Percentiles rank a stretch among this genome's conserved stretches.
Conservation (phyloP, 2,113 vertebrate species). For the Falco punctatus region DNA sequence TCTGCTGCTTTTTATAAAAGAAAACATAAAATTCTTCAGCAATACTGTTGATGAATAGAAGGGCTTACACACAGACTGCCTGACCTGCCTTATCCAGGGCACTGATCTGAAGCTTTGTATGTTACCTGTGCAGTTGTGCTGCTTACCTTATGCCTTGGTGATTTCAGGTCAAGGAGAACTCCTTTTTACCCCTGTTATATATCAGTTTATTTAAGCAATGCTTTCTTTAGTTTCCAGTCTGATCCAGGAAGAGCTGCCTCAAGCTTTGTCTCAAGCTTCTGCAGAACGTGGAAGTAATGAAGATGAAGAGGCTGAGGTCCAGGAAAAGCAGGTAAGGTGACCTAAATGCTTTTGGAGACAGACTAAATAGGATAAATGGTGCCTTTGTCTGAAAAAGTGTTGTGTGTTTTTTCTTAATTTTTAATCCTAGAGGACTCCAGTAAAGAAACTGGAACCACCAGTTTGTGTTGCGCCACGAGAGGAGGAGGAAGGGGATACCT, state of each 20-base stretch:
- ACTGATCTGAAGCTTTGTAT: neutral
- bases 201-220: neutral
- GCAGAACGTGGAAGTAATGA: conserved; percentile 12
- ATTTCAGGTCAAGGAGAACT: neutral
- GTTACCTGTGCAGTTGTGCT: neutral
- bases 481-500: conserved; percentile 88
- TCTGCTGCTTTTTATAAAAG: neutral
- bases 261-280: neutral
- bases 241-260: neutral
- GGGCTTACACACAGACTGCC: neutral
- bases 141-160: neutral
- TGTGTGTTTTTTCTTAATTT: neutral
- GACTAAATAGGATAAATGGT: neutral
- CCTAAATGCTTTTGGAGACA: neutral
- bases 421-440: conserved; percentile 11
- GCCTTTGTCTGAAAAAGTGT: neutral
- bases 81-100: neutral
- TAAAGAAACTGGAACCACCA: neutral
- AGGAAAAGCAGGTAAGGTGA: conserved; percentile 59
- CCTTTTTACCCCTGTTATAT: rapidly evolving
- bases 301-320: neutral
- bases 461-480: neutral
- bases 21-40: neutral
- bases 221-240: conserved; percentile 35
- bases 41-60: neutral